phyloP scores from a whole-genome alignment of 2,888 invertebrate species.

The Drosophila paracracens region DNA sequence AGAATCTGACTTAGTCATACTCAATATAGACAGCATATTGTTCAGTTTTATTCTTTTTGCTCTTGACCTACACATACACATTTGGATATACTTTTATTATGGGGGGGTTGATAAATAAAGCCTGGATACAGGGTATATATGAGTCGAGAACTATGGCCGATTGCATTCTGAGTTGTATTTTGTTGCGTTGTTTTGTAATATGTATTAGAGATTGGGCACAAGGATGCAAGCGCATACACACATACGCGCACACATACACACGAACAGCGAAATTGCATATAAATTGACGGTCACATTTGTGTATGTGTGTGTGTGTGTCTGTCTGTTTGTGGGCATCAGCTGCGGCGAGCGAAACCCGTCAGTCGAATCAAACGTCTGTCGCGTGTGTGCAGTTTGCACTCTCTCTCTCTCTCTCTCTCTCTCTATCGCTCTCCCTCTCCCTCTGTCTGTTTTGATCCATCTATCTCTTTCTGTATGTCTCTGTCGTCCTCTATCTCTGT shows the following conservation, averaged over 20 bases:
- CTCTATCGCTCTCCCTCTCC: slow-evolving; percentile 14
- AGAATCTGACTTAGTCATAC: background rate
- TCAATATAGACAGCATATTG: background rate
- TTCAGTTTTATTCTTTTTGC: background rate
- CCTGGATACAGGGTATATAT: slow-evolving; percentile 4
- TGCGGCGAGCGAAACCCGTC: slow-evolving; percentile 31
- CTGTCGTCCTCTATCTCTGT: slow-evolving; percentile 15
- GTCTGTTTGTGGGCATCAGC: slow-evolving; percentile 48
- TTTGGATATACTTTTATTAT: background rate
- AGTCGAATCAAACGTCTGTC: slow-evolving; percentile 25
- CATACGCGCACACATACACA: slow-evolving; percentile 35
- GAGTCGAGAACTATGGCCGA: background rate
- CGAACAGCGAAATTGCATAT: slow-evolving; percentile 64
- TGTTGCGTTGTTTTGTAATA: slow-evolving; percentile 76
- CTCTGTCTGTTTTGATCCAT: slow-evolving; percentile 8
- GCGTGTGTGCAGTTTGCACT: slow-evolving; percentile 22
- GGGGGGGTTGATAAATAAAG: background rate
- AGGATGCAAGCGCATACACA: slow-evolving; percentile 72
- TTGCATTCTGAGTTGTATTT: slow-evolving; percentile 3
- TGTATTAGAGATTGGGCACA: slow-evolving; percentile 81
- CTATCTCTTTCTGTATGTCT: slow-evolving; percentile 11
- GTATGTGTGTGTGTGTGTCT: slow-evolving; percentile 17
- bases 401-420: slow-evolving; percentile 14
- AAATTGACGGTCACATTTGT: slow-evolving; percentile 60
- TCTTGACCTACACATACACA: background rate